A percentile compares a stretch with the other conserved stretches of the same genome.
phyloP scores from a whole-genome alignment of 2,113 vertebrate species.

The Dromas ardeola region DNA sequence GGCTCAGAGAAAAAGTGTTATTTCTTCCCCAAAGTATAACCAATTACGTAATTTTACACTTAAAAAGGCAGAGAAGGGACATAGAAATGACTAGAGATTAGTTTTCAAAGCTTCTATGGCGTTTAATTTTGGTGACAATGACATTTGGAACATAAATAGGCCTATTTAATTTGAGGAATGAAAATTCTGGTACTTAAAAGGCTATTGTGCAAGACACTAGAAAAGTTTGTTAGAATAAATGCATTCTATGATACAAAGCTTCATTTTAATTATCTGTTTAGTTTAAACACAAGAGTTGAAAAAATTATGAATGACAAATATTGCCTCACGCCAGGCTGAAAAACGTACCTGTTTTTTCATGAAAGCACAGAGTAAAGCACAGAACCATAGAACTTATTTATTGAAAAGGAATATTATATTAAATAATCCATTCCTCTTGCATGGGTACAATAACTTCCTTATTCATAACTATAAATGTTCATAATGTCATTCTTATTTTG shows the following conservation, averaged over 20 bases:
- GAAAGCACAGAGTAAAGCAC: background rate
- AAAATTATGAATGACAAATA: background rate
- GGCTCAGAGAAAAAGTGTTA: background rate
- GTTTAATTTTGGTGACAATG: background rate
- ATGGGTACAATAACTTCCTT: background rate
- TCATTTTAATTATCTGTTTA: background rate
- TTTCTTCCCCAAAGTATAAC: background rate
- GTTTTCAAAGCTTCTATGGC: background rate
- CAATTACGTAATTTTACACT: background rate
- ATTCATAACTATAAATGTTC: background rate
- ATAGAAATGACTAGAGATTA: background rate
- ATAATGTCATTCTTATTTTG: background rate
- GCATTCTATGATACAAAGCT: background rate
- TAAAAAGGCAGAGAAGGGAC: background rate
- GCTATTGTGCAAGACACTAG: background rate
- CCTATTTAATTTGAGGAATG: background rate
- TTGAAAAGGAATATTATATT: background rate
- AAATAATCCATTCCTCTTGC: background rate
- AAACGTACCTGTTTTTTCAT: background rate
- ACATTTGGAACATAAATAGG: background rate
- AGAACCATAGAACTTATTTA: background rate
- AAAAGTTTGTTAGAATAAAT: background rate
- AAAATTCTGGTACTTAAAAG: slow-evolving; percentile 18
- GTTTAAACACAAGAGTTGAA: background rate
- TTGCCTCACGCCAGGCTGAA: background rate